Percentiles rank a stretch among this genome's conserved stretches.
phyloP scores from a whole-genome alignment of 2,797 vertebrate genomes.

The Phrynocephalus forsythii region DNA sequence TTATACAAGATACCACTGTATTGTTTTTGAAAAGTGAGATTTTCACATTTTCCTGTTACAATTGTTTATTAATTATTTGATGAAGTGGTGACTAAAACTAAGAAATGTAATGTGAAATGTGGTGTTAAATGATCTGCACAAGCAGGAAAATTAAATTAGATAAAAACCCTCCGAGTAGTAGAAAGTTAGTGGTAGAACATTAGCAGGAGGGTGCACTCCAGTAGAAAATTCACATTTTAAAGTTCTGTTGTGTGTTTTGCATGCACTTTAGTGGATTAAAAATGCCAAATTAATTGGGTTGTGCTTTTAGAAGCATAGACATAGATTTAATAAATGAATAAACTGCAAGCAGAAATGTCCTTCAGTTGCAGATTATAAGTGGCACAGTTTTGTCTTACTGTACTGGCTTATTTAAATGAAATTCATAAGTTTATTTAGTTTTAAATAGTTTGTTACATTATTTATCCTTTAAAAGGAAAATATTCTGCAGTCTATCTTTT shows the following conservation, averaged over 20 bases:
- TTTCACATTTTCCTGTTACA: not conserved
- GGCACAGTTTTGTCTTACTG: constrained; percentile 57
- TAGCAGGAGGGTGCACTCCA: not conserved
- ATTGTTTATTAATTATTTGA: not conserved
- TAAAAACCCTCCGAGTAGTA: too few species aligned
- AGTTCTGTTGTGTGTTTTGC: not conserved
- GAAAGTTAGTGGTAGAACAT: too few species aligned
- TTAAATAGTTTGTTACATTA: constrained; percentile 12
- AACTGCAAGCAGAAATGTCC: constrained; percentile 76
- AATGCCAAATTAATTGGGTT: not conserved
- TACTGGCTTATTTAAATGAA: constrained; percentile 57
- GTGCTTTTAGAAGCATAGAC: constrained; percentile 80
- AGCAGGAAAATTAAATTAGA: not conserved
- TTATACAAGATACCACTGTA: too few species aligned
- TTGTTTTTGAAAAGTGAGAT: not conserved
- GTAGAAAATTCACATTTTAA: not conserved
- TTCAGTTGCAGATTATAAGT: constrained; percentile 77
- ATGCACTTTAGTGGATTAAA: not conserved
- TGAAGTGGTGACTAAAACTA: not conserved
- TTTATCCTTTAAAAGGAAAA: constrained; percentile 43
- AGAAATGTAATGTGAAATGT: not conserved
- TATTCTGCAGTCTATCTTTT: not conserved
- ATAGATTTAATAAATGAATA: constrained; percentile 88
- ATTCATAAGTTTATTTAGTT: constrained; percentile 56
- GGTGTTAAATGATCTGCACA: not conserved